Evolutionary conservation across 2,113 vertebrate species (phyloP).

Genomic region (Hyperopisus bebe): DNA sequence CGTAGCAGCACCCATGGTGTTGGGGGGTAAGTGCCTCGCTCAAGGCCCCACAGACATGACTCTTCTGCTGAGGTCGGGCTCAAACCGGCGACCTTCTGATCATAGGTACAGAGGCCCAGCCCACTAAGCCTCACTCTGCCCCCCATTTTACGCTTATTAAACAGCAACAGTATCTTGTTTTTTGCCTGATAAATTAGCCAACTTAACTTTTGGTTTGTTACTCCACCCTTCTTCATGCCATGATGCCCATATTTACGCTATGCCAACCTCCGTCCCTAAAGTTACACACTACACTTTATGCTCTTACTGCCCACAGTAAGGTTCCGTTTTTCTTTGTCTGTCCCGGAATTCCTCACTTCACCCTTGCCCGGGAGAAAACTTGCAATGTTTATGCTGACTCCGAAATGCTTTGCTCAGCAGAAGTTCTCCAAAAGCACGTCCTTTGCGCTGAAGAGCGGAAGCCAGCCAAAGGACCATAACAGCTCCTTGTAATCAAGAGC

Average conservation of each 20-base stretch:
- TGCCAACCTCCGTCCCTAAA: slow-evolving; percentile 2
- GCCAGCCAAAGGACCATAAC: slow-evolving; percentile 22
- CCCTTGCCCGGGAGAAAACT: background rate
- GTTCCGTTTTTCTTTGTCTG: slow-evolving; percentile 43
- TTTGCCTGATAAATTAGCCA: background rate
- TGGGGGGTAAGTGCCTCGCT: background rate
- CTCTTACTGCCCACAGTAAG: slow-evolving; percentile 20
- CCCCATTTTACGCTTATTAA: background rate
- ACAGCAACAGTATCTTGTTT: background rate
- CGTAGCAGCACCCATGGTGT: background rate
- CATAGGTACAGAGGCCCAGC: background rate
- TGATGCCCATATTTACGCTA: background rate
- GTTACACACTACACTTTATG: background rate
- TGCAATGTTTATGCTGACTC: background rate
- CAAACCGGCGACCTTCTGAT: background rate
- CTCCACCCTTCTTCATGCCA: background rate
- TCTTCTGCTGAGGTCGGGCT: background rate
- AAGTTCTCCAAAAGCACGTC: background rate
- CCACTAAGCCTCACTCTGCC: background rate
- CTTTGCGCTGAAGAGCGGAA: slow-evolving; percentile 15
- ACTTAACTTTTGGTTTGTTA: background rate
- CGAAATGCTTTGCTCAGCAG: background rate
- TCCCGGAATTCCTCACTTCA: slow-evolving; percentile 23
- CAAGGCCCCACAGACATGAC: background rate
- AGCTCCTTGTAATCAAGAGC: slow-evolving; percentile 39